Conservation (phyloP, 2,888 invertebrate genomes). For the Sminthurinus aureus region DNA sequence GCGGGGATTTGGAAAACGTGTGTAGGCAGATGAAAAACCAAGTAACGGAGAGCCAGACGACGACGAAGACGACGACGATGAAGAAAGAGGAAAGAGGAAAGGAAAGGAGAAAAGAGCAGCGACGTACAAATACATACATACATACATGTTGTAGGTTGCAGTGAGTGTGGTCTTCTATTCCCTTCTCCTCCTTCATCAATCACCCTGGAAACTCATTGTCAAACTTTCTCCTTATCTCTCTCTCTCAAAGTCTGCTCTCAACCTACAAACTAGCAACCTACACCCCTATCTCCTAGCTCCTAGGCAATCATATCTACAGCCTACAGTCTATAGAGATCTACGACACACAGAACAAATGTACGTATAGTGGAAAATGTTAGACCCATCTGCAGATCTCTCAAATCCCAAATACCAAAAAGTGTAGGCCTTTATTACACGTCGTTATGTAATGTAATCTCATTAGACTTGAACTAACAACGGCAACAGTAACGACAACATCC, state of each 20-base stretch:
- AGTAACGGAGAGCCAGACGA: neutral
- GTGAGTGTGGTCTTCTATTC: neutral
- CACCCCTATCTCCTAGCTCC: no score
- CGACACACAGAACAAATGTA: no score
- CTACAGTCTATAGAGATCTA: no score
- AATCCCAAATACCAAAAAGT: no score
- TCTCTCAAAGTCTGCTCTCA: neutral
- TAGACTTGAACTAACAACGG: no score
- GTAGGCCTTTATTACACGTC: no score
- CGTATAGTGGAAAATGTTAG: no score
- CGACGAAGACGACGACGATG: neutral
- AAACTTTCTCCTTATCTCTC: conserved; percentile 22
- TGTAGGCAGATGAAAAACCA: neutral
- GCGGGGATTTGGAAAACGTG: neutral
- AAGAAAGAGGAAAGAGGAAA: neutral
- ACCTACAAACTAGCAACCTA: neutral
- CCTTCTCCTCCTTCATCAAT: conserved; percentile 16
- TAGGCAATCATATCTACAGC: no score
- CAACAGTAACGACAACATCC: no score
- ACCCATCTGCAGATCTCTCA: no score
- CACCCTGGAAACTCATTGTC: conserved; percentile 25
- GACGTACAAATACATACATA: neutral
- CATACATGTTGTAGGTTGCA: neutral
- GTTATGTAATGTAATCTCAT: no score
- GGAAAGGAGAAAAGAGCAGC: neutral